These are phyloP conservation scores for Neoseiulus cucumeris DNA, from an alignment of 1,140 invertebrate species.

Conservation along the genomic window DNA sequence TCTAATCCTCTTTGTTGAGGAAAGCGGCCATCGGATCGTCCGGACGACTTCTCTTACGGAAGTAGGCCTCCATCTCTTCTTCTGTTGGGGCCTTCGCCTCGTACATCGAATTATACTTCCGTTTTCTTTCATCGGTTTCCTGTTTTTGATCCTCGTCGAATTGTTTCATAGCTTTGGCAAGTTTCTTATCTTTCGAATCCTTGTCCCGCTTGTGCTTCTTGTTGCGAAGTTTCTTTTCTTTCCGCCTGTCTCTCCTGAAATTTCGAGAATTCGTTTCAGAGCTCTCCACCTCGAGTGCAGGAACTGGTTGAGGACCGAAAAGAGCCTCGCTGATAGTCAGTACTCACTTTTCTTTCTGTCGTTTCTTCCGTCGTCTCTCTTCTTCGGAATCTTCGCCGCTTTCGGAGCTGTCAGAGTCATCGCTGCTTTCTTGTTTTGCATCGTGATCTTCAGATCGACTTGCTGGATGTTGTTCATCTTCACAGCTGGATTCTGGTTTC, in stretches of 20 bases:
- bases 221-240: slow-evolving; percentile 40
- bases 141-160: slow-evolving; percentile 42
- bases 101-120: slow-evolving; percentile 67
- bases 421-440: slow-evolving; percentile 9
- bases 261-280: neutral
- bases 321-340: too few species aligned
- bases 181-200: slow-evolving; percentile 22
- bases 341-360: slow-evolving; percentile 15
- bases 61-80: slow-evolving; percentile 81
- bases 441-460: neutral
- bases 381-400: slow-evolving; percentile 17
- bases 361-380: slow-evolving; percentile 1
- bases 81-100: slow-evolving; percentile 60
- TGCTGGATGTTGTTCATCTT: neutral
- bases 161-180: slow-evolving; percentile 21
- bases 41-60: slow-evolving; percentile 54
- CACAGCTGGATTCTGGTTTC: slow-evolving; percentile 20
- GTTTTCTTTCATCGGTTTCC: slow-evolving; percentile 61
- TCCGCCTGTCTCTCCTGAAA: slow-evolving; percentile 37
- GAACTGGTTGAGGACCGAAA: too few species aligned
- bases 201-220: slow-evolving; percentile 41
- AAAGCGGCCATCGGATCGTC: slow-evolving; percentile 69
- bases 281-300: too few species aligned
- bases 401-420: neutral
- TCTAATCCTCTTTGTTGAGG: too few species aligned